Base-by-base conservation (phyloP, 2,888 invertebrate species). In the Phaonia tiefii region DNA sequence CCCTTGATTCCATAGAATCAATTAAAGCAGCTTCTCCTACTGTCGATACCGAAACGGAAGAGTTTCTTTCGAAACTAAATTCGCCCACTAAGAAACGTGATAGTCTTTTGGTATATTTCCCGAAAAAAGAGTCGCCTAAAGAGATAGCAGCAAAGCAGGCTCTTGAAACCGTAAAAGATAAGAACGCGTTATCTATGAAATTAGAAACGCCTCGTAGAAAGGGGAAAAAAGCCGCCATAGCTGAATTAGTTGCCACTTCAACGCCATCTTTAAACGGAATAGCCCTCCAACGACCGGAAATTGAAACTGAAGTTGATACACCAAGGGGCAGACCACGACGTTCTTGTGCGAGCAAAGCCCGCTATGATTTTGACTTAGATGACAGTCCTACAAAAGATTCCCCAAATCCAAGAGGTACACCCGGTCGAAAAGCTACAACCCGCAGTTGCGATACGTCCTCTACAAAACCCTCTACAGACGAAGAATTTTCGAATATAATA, bases 51-150 rank as follows among this genome's bases (percentile, higher is more conserved):
- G 88, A 87, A 5, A 92, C 87, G 0, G 86, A 87, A 58, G 92
- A 92, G 49, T 93, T 93, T 85, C 84, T 93, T 1, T 88, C 91
- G 1, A 93, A 93, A 83, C 86, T 93, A 17, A 92, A 92, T 0
- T 93, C 93, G 65, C 93, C 93, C 20, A 88, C 92, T 0, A 93
- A 91, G 85, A 93, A 93, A 84, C 92, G 92, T 37, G 93, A 93
- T 86, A 93, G 92, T 84, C 91, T 94, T 88, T 88, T 93, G 20
- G 92, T 92, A 78, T 94, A 94, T 86, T 93, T 93, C 86, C 91
- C 92, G 80, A 93, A 93, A 88, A 87, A 87, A 67, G 85, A 86
- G 8, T 86, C 88, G 3, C 88, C 89, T 1, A 85, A 85, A 20
- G 83, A 82, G 13, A 26, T 70, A 0, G 73, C 65, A 20, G 5